Evolutionary conservation across 2,113 vertebrate genomes (phyloP).

Genomic region (Pedetes capensis): DNA sequence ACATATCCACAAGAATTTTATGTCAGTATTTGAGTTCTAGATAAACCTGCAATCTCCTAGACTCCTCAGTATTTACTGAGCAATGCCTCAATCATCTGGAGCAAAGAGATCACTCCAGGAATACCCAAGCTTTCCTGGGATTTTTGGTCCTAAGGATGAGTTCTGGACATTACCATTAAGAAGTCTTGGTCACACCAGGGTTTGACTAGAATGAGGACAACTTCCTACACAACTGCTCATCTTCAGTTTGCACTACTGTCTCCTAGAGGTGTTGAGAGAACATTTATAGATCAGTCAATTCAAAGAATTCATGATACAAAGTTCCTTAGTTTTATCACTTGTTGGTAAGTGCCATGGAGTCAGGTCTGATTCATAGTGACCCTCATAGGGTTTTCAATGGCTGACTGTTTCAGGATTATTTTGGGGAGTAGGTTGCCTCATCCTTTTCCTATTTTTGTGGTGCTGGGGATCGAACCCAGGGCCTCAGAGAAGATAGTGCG

Average conservation of each 20-base stretch:
- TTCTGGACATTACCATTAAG: neutral
- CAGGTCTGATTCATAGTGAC: too few species aligned
- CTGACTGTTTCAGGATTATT: too few species aligned
- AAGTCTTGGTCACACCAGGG: neutral
- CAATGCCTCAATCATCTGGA: neutral
- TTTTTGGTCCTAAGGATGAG: neutral
- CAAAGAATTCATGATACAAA: neutral
- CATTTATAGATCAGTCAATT: neutral
- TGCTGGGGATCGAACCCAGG: too few species aligned
- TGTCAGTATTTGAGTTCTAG: neutral
- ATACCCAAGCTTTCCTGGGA: neutral
- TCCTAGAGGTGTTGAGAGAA: neutral
- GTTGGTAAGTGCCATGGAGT: too few species aligned
- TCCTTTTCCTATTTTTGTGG: too few species aligned
- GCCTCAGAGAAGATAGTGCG: too few species aligned
- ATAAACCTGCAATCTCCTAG: neutral
- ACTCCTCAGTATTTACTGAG: neutral
- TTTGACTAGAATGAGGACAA: neutral
- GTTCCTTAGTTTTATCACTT: neutral
- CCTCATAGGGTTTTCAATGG: too few species aligned
- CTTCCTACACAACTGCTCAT: neutral
- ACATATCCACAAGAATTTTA: neutral
- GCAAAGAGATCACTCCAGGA: neutral
- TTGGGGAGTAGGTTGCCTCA: too few species aligned
- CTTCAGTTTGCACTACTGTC: neutral